A percentile compares a stretch with the other conserved stretches of the same genome.
Evolutionary conservation across 2,888 invertebrate species (phyloP).

Genomic region (Gymnosoma rotundatum): DNA sequence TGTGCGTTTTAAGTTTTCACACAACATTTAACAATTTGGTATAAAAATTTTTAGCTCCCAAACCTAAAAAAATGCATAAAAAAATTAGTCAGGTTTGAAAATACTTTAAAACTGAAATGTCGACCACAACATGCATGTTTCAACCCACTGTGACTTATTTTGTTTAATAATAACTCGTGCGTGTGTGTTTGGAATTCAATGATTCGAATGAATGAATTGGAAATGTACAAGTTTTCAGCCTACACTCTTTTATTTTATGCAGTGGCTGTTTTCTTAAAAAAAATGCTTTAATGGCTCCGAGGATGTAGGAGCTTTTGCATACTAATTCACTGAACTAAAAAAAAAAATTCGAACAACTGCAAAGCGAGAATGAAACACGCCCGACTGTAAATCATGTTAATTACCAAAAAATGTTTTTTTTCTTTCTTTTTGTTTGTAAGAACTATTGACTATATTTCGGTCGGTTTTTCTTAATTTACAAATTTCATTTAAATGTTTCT

Average conservation of each 20-base stretch:
- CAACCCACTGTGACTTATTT: conserved; percentile 32
- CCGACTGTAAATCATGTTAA: conserved; percentile 54
- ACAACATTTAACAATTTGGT: conserved; percentile 38
- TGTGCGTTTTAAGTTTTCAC: conserved; percentile 22
- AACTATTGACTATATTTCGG: conserved; percentile 7
- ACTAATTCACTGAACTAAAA: conserved; percentile 16
- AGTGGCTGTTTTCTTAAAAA: neutral
- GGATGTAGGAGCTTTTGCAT: conserved; percentile 56
- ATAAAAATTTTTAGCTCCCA: neutral
- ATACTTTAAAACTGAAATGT: conserved; percentile 13
- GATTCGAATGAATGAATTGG: conserved; percentile 49
- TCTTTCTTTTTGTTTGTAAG: neutral
- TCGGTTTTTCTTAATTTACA: neutral
- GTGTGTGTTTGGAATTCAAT: conserved; percentile 36
- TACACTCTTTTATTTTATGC: neutral
- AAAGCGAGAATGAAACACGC: conserved; percentile 18
- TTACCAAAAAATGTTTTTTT: conserved; percentile 4
- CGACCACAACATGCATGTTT: neutral
- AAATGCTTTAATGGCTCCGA: conserved; percentile 21
- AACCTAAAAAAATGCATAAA: conserved; percentile 7
- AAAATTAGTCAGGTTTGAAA: neutral
- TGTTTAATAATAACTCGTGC: neutral
- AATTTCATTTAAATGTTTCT: neutral
- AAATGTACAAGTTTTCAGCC: conserved; percentile 29
- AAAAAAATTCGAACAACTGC: neutral